phyloP scores from a whole-genome alignment of 2,888 invertebrate genomes.

The Oscheius onirici region DNA sequence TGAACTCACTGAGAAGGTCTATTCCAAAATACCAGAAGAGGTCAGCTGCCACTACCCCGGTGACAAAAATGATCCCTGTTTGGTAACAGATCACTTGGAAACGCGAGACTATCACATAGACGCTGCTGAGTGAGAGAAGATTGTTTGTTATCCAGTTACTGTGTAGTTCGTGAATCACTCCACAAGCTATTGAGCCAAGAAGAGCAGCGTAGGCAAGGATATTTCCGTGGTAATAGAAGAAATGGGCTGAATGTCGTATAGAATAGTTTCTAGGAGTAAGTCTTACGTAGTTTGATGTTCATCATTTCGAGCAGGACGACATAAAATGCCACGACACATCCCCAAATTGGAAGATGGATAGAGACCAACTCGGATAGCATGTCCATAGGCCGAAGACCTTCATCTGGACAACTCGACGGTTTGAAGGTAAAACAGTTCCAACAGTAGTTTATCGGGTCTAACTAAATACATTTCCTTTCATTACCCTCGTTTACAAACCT shows the following conservation, averaged over 20 bases:
- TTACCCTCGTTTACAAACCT: neutral
- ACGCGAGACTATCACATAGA: slow-evolving; percentile 54
- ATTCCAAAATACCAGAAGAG: slow-evolving; percentile 58
- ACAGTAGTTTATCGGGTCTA: neutral
- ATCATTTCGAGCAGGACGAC: slow-evolving; percentile 53
- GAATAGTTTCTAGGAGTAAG: no score
- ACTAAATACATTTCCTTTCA: neutral
- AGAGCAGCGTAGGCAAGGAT: slow-evolving; percentile 51
- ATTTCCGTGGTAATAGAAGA: slow-evolving; percentile 58
- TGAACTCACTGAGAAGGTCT: slow-evolving; percentile 52
- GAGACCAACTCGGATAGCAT: slow-evolving; percentile 59
- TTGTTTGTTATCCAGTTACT: slow-evolving; percentile 57
- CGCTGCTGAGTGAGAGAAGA: slow-evolving; percentile 52
- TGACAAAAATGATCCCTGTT: slow-evolving; percentile 44
- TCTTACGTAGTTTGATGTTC: slow-evolving; percentile 36
- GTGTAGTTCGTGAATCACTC: slow-evolving; percentile 47
- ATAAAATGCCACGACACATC: slow-evolving; percentile 54
- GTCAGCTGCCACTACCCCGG: slow-evolving; percentile 53
- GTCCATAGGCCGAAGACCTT: slow-evolving; percentile 35
- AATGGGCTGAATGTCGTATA: slow-evolving; percentile 54
- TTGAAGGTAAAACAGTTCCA: slow-evolving; percentile 16
- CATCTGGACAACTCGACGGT: slow-evolving; percentile 1
- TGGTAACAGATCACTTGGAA: slow-evolving; percentile 55
- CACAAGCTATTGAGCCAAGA: slow-evolving; percentile 42
- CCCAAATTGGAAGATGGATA: slow-evolving; percentile 59